Percentiles rank a stretch among this genome's conserved stretches.
These are phyloP conservation scores for Philopotamus ludificatus DNA, from an alignment of 1,140 invertebrate species.

Conservation along the genomic window DNA sequence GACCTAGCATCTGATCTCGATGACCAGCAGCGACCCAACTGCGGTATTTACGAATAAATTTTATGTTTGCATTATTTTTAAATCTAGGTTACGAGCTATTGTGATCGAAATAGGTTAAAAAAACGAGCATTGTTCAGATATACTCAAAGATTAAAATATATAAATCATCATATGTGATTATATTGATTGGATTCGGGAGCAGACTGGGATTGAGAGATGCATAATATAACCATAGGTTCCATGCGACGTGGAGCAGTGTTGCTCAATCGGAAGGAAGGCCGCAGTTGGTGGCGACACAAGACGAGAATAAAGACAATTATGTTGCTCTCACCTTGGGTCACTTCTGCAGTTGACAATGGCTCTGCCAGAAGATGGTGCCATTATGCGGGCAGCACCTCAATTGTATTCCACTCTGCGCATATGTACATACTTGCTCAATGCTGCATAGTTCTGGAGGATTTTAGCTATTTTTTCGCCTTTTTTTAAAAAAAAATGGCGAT, in stretches of 20 bases:
- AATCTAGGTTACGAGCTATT: too few relatives aligned
- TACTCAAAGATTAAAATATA: not conserved
- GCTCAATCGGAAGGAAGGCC: constrained; percentile 16
- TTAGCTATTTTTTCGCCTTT: not conserved
- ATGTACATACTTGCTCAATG: too few relatives aligned
- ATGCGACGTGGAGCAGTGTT: not conserved
- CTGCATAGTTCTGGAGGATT: not conserved
- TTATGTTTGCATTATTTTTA: too few relatives aligned
- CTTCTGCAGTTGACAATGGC: constrained; percentile 1
- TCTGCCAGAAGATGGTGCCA: not conserved
- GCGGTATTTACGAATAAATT: too few relatives aligned
- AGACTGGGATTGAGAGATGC: constrained; percentile 9
- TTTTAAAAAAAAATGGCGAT: not conserved
- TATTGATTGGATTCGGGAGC: not conserved
- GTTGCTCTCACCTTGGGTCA: constrained; percentile 11
- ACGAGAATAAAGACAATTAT: constrained; percentile 22
- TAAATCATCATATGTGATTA: not conserved
- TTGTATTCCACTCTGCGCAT: not conserved
- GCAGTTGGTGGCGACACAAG: constrained; percentile 11
- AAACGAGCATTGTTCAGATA: not conserved
- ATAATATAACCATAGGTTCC: too few relatives aligned
- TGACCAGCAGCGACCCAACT: not conserved
- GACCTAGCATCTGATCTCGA: not conserved
- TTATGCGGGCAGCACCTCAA: constrained; percentile 2
- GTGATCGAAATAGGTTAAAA: not conserved